Percentiles rank a stretch among this genome's conserved stretches.
These are phyloP conservation scores for Aplysia californica DNA, from an alignment of 1,140 invertebrate genomes.

Conservation along the genomic window DNA sequence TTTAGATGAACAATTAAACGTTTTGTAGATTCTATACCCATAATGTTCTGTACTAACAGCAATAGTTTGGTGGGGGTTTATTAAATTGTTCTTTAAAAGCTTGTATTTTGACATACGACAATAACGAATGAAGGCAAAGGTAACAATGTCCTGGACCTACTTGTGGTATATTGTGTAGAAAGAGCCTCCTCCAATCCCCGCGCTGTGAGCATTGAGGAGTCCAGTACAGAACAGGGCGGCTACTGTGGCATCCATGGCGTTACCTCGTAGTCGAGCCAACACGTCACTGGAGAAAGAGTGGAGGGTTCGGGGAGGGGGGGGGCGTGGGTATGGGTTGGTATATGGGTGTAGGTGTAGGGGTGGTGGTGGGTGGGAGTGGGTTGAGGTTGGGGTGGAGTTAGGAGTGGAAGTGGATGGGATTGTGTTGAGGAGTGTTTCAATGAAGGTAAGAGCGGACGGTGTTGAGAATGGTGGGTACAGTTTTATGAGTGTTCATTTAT, in stretches of 20 bases:
- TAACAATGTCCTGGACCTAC: too few relatives aligned
- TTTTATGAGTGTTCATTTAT: too few relatives aligned
- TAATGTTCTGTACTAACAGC: too few relatives aligned
- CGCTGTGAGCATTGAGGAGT: constrained; percentile 83
- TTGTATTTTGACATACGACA: too few relatives aligned
- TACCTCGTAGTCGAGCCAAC: constrained; percentile 74
- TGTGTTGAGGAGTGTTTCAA: neutral
- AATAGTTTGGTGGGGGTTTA: too few relatives aligned
- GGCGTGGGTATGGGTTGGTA: neutral
- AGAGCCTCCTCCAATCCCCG: constrained; percentile 89
- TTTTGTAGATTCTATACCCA: too few relatives aligned
- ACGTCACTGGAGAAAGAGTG: constrained; percentile 40
- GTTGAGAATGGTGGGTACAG: neutral
- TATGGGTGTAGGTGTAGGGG: neutral
- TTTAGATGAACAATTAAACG: too few relatives aligned
- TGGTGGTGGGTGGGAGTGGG: neutral
- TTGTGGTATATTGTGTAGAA: constrained; percentile 84
- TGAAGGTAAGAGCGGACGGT: neutral
- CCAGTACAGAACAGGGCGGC: constrained; percentile 87
- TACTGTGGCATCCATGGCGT: constrained; percentile 86
- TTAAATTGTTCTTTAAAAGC: too few relatives aligned
- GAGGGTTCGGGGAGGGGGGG: too few relatives aligned
- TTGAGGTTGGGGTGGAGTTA: neutral
- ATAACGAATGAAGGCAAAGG: too few relatives aligned
- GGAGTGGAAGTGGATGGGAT: neutral